Evolutionary conservation across 2,888 invertebrate genomes (phyloP), one percentile per base, ranked within the genome.

Genomic region (Iphiclides podalirius): DNA sequence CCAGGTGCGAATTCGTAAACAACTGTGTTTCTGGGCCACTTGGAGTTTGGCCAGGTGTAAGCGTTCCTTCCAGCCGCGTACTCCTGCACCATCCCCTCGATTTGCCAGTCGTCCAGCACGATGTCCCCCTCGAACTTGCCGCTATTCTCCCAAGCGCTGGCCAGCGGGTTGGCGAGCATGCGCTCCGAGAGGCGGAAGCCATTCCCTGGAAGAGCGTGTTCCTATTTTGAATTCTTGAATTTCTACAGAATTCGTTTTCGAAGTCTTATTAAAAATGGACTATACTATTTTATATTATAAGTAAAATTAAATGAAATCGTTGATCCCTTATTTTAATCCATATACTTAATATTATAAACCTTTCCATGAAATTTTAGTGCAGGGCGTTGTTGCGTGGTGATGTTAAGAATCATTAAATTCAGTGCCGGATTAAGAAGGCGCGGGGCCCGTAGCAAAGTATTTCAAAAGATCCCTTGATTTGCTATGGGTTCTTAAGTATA

Each of bases 61-160:
- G 82, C 83, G 51, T 72, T 79, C 34, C 79, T 69, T 2, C 84
- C 84, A 38, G 62, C 54, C 0, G 81, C 70, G 55, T 64, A 85
- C 47, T 78, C 68, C 40, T 65, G 51, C 35, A 86, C 53, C 68
- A 86, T 70, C 13, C 52, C 58, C 11, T 81, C 77, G 23, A 80
- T 75, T 48, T 79, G 73, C 57, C 68, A 70, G 47, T 84, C 80
- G 23, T 84, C 84, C 14, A 86, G 66, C 4, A 85, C 54, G 16
- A 86, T 81, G 59, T 86, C 86, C 0, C 86, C 86, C 42, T 86
- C 67, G 62, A 61, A 86, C 55, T 72, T 75, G 54, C 83, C 84
- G 56, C 83, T 85, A 54, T 66, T 59, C 63, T 84, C 82, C 55
- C 84, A 84, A 1, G 75, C 58, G 51, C 75, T 78, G 2, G 66